Base-by-base conservation (phyloP, 2,888 invertebrate genomes). In the Tipula lateralis region DNA sequence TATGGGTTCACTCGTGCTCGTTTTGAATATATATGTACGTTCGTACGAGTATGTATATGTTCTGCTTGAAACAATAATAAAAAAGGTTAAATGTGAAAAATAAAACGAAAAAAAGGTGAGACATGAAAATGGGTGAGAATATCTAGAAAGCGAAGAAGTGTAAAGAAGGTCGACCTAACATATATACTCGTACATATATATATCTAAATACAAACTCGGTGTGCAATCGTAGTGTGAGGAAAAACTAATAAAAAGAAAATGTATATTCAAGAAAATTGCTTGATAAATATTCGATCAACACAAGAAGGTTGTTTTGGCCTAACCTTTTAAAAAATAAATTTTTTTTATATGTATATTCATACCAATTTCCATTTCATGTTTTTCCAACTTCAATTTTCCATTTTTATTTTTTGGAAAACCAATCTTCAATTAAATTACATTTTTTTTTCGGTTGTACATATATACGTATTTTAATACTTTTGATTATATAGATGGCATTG, bases 41-140 rank as follows among this genome's bases (percentile, higher is more conserved):
- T 9, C 13, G 7, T 19, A 19, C 9, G 24, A 24, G 24, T 24
- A 7, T 12, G 7, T 7, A 9, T 66, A 66, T 66, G 24, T 66
- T 66, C 5, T 66, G 66, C 66, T 66, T 24, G 66, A 66, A 66
- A 66, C 66, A 66, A 66, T n/a, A n/a, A 66, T 66, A 66, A 66
- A 66, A 66, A 66, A 66, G 66, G 66, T 66, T 66, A 66, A 66
- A 66, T 66, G 66, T 66, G 66, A 66, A 66, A 66, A 66, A 66
- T 66, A 66, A 66, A 66, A 3, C 3, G 16, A 16, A 44, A 44
- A 66, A 66, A 66, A 66, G 66, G 66, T 66, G 66, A 66, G 66
- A 66, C 66, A 66, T 66, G 66, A 66, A 66, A 66, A 66, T 66
- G 66, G 66, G 24, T 66, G 66, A 19, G 24, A 66, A 66, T 66